These are phyloP conservation scores for Drosophila repleta DNA, from an alignment of 1,140 invertebrate species.

Conservation along the genomic window DNA sequence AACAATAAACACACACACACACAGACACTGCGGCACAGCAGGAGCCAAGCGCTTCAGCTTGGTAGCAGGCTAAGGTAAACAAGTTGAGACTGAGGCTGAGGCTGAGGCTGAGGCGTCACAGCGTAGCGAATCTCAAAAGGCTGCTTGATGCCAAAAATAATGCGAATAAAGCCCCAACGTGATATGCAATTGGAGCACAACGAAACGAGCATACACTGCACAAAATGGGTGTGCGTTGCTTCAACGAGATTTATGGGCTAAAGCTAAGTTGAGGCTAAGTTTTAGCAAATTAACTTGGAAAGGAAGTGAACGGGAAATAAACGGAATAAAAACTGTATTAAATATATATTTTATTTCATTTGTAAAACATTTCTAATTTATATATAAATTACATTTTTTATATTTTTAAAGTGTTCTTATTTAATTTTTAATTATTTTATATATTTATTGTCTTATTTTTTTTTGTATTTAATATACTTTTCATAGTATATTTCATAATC, in stretches of 20 bases:
- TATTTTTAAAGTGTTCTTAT: too few relatives aligned
- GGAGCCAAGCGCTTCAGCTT: not conserved
- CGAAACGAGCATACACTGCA: conserved; percentile 13
- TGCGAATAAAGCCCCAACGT: conserved; percentile 30
- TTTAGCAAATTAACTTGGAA: too few relatives aligned
- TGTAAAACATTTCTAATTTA: too few relatives aligned
- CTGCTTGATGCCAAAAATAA: conserved; percentile 73
- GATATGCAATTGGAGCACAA: conserved; percentile 6
- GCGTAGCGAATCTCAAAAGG: conserved; percentile 65
- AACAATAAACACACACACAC: conserved; percentile 26
- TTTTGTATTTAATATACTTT: too few relatives aligned
- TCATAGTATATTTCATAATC: too few relatives aligned
- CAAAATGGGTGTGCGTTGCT: not conserved
- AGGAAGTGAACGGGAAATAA: too few relatives aligned
- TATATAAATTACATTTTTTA: too few relatives aligned
- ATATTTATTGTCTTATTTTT: too few relatives aligned
- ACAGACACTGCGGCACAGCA: conserved; percentile 7
- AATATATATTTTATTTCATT: too few relatives aligned
- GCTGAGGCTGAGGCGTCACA: conserved; percentile 48
- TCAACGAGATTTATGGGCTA: not conserved
- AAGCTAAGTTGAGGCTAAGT: not conserved
- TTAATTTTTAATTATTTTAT: too few relatives aligned
- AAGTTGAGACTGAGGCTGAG: conserved; percentile 7
- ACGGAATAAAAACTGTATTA: too few relatives aligned
- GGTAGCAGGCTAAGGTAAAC: conserved; percentile 27